Evolutionary conservation across 2,113 vertebrate genomes (phyloP).

Genomic region (Ophthalmolycus amberensis): DNA sequence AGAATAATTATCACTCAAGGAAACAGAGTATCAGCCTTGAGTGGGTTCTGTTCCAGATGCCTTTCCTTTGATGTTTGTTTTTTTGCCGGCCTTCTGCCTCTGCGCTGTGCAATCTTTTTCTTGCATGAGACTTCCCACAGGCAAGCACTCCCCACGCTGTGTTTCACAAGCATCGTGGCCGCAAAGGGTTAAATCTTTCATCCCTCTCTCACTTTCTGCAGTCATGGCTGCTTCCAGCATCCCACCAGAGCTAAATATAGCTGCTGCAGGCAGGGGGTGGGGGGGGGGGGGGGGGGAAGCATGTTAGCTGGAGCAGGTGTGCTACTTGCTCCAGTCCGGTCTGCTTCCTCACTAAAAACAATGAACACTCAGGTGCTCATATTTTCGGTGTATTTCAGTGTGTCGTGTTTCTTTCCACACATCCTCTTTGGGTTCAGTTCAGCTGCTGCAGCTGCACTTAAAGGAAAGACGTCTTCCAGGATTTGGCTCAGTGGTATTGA

Average conservation of each 20-base stretch:
- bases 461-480: neutral
- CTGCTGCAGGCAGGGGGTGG: constrained; percentile 66
- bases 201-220: constrained; percentile 64
- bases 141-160: neutral
- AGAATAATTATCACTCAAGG: constrained; percentile 18
- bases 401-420: neutral
- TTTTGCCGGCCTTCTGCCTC: neutral
- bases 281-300: constrained; percentile 46
- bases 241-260: constrained; percentile 79
- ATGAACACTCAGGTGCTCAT: neutral
- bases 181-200: constrained; percentile 65
- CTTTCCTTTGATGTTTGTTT: constrained; percentile 20
- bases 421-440: neutral
- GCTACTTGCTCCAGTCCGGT: constrained; percentile 32
- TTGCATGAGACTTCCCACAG: constrained; percentile 12
- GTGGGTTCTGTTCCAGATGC: constrained; percentile 13
- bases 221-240: constrained; percentile 66
- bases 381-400: neutral
- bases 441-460: neutral
- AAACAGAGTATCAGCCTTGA: neutral
- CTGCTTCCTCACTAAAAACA: constrained; percentile 19
- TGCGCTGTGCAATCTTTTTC: neutral
- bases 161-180: constrained; percentile 15
- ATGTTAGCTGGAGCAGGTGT: constrained; percentile 56
- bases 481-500: neutral